Percentiles rank a stretch among this genome's conserved stretches.
phyloP scores from a whole-genome alignment of 2,113 vertebrate species.

The Azemiops feae region DNA sequence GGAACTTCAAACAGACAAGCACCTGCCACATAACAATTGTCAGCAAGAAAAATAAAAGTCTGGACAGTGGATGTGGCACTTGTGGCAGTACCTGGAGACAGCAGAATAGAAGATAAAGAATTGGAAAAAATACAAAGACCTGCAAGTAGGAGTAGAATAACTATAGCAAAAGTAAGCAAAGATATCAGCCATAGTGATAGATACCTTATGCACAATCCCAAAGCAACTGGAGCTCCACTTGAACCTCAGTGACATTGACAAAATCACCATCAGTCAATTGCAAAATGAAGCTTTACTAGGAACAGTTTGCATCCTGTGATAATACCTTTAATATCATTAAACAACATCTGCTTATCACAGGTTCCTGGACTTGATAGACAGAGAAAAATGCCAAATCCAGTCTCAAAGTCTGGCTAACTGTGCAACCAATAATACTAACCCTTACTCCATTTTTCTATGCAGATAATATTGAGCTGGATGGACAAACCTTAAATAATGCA shows the following conservation, averaged over 20 bases:
- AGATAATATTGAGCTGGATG: neutral
- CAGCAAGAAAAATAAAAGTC: neutral
- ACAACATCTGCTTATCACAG: neutral
- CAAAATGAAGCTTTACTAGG: neutral
- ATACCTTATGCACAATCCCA: neutral
- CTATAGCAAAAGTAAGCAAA: neutral
- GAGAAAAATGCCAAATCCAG: neutral
- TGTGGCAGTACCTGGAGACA: neutral
- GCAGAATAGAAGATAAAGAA: neutral
- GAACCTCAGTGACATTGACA: neutral
- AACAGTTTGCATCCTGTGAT: neutral
- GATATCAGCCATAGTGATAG: neutral
- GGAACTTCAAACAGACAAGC: neutral
- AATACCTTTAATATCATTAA: neutral
- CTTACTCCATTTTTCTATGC: neutral
- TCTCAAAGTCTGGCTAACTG: neutral
- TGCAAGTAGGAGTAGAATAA: neutral
- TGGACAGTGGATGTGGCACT: neutral
- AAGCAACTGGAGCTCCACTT: neutral
- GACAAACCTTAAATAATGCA: neutral
- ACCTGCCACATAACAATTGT: neutral
- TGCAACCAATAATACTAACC: neutral
- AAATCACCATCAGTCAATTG: neutral
- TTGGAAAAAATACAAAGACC: neutral
- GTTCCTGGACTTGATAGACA: neutral